Evolutionary conservation across 2,888 invertebrate species (phyloP).

Genomic region (Xestoiulus laeticollis): DNA sequence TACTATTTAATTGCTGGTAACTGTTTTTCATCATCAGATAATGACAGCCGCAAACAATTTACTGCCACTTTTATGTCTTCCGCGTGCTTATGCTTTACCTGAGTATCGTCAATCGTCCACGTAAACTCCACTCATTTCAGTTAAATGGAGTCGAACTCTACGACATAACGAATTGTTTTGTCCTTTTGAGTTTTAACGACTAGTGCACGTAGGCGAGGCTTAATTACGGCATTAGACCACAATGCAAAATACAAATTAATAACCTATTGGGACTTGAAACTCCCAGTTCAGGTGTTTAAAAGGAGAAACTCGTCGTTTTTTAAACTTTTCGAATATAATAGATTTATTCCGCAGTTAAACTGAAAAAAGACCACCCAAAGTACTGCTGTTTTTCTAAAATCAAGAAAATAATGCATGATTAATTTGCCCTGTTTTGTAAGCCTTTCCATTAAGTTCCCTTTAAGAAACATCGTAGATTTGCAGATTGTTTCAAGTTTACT

Average conservation of each 20-base stretch:
- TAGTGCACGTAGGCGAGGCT: too few species aligned
- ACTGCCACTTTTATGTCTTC: not conserved
- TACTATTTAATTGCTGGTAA: not conserved
- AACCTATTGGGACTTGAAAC: not conserved
- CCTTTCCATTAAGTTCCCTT: too few species aligned
- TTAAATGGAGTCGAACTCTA: too few species aligned
- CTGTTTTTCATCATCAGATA: not conserved
- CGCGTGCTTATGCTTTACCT: too few species aligned
- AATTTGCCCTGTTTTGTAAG: not conserved
- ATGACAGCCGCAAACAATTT: not conserved
- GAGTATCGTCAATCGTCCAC: not conserved
- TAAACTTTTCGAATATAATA: not conserved
- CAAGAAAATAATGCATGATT: not conserved
- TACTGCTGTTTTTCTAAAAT: not conserved
- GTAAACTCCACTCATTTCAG: too few species aligned
- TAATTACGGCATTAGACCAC: not conserved
- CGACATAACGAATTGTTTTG: too few species aligned
- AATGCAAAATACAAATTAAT: not conserved
- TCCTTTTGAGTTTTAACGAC: too few species aligned
- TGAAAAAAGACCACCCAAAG: not conserved
- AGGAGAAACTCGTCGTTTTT: not conserved
- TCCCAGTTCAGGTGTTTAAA: not conserved
- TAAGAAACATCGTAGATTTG: too few species aligned
- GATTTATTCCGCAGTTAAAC: not conserved
- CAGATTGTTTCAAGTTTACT: not conserved